phyloP scores from a whole-genome alignment of 1,140 invertebrate species.

The Thaumatotibia leucotreta region DNA sequence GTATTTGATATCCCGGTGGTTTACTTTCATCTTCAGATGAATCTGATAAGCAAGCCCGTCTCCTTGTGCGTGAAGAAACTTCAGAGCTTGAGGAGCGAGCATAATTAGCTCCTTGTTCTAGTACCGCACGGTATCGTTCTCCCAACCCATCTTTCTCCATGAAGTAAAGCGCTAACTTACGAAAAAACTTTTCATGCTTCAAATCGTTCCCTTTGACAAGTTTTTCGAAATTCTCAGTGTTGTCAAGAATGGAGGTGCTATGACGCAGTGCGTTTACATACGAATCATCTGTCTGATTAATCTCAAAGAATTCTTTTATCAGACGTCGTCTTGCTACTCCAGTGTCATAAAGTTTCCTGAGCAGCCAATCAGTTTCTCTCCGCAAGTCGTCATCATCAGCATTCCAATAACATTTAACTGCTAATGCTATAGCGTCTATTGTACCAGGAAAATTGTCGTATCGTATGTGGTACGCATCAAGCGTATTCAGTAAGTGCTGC shows the following conservation, averaged over 20 bases:
- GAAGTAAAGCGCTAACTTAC: conserved; percentile 40
- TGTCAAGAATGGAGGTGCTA: conserved; percentile 5
- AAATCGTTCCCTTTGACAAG: conserved; percentile 16
- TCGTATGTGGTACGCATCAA: conserved; percentile 8
- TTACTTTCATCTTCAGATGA: not conserved
- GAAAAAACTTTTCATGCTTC: conserved; percentile 35
- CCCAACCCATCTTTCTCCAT: conserved; percentile 36
- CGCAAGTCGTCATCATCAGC: conserved; percentile 21
- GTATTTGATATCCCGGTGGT: conserved; percentile 19
- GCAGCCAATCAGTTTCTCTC: conserved; percentile 19
- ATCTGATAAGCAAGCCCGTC: not conserved
- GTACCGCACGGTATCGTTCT: conserved; percentile 19
- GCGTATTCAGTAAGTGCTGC: not conserved
- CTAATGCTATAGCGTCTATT: conserved; percentile 14
- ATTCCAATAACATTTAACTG: not conserved
- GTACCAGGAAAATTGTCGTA: not conserved
- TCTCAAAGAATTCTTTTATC: conserved; percentile 30
- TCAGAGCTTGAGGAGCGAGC: no score
- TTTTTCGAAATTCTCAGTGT: conserved; percentile 7
- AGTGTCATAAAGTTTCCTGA: conserved; percentile 29
- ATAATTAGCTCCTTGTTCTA: conserved; percentile 22
- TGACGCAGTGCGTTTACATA: conserved; percentile 40
- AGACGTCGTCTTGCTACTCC: conserved; percentile 36
- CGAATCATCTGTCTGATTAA: conserved; percentile 31
- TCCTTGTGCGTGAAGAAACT: no score